These are phyloP conservation scores for Nematolebias whitei DNA, from an alignment of 2,113 vertebrate species.

Conservation along the genomic window DNA sequence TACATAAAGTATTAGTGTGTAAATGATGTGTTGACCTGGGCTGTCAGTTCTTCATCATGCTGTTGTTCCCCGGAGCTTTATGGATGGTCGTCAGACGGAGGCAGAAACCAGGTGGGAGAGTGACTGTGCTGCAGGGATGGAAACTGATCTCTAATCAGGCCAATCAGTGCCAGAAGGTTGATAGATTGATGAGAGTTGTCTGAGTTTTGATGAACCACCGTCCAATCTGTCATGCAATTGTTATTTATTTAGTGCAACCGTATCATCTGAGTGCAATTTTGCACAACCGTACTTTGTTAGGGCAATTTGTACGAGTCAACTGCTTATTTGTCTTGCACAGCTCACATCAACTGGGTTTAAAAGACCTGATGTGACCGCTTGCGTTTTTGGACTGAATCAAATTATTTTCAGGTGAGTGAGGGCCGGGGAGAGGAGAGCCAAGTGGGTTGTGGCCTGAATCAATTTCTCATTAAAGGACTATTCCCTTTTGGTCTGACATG, in stretches of 20 bases:
- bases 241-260: constrained; percentile 62
- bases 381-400: constrained; percentile 52
- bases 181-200: constrained; percentile 76
- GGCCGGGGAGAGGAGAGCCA: constrained; percentile 43
- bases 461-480: constrained; percentile 70
- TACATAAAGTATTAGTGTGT: constrained; percentile 31
- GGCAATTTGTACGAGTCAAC: constrained; percentile 67
- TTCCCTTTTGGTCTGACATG: constrained; percentile 54
- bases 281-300: constrained; percentile 57
- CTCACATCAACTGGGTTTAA: constrained; percentile 51
- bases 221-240: constrained; percentile 52
- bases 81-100: constrained; percentile 47
- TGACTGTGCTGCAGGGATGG: constrained; percentile 57
- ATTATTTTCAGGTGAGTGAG: constrained; percentile 70
- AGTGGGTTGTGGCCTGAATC: constrained; percentile 52
- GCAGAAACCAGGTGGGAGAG: constrained; percentile 67
- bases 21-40: constrained; percentile 35
- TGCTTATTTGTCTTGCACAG: constrained; percentile 72
- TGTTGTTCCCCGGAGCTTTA: constrained; percentile 50
- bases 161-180: constrained; percentile 66
- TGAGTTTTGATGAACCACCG: constrained; percentile 66
- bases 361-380: constrained; percentile 44
- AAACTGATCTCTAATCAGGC: constrained; percentile 71
- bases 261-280: constrained; percentile 79
- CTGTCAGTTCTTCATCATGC: constrained; percentile 56